A percentile compares a stretch with the other conserved stretches of the same genome.
Conservation (phyloP, 2,797 vertebrate species). For the Xenopus petersii region DNA sequence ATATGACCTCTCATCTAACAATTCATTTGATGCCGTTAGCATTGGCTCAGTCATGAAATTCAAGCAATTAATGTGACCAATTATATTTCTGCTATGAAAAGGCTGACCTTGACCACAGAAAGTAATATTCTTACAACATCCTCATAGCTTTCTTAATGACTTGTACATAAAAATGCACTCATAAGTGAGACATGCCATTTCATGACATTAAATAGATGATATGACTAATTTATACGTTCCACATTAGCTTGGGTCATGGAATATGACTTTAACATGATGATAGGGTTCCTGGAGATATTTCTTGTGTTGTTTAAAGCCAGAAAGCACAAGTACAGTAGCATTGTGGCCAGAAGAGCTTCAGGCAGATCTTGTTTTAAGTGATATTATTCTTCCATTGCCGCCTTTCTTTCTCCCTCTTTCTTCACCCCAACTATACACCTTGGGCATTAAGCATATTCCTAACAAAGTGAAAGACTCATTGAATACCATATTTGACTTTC, state of each 20-base stretch:
- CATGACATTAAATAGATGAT: slow-evolving; percentile 19
- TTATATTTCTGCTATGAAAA: slow-evolving; percentile 38
- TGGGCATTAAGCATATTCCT: too few species aligned
- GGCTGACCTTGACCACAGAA: slow-evolving; percentile 34
- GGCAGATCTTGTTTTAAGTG: too few species aligned
- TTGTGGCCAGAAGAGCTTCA: not conserved
- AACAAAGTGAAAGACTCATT: too few species aligned
- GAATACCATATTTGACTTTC: too few species aligned
- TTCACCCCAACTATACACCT: too few species aligned
- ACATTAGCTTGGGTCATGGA: not conserved
- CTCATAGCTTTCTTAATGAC: slow-evolving; percentile 16
- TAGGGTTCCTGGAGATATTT: not conserved
- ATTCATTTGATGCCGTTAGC: slow-evolving; percentile 38
- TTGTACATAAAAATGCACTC: slow-evolving; percentile 6
- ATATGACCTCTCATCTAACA: slow-evolving; percentile 29
- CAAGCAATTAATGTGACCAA: slow-evolving; percentile 44
- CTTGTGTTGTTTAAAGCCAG: not conserved
- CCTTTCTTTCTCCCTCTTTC: too few species aligned
- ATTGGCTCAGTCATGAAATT: slow-evolving; percentile 35
- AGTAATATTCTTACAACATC: slow-evolving; percentile 24
- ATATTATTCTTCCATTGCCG: too few species aligned
- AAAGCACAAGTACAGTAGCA: not conserved
- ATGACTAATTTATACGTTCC: not conserved
- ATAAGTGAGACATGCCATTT: slow-evolving; percentile 22
- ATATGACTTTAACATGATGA: not conserved